Evolutionary conservation across 2,113 vertebrate genomes (phyloP).

Genomic region (Microcebus murinus): DNA sequence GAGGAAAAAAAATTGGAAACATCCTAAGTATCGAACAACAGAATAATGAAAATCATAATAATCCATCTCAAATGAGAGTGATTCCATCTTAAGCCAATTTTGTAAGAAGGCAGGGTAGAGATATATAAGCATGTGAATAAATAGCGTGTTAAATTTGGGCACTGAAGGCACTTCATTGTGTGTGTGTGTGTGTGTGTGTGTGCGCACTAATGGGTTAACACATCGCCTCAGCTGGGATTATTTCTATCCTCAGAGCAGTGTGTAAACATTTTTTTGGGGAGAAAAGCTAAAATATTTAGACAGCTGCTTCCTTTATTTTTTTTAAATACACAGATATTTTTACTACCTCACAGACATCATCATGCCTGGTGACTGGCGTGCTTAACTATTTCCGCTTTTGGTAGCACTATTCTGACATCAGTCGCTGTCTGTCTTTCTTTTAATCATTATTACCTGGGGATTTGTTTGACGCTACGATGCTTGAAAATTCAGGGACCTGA

Average conservation of each 20-base stretch:
- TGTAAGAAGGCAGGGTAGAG: neutral
- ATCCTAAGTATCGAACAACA: neutral
- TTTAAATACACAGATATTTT: slow-evolving; percentile 78
- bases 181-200: neutral
- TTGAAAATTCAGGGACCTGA: neutral
- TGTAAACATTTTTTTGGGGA: slow-evolving; percentile 72
- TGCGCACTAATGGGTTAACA: slow-evolving; percentile 51
- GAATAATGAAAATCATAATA: neutral
- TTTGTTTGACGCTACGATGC: neutral
- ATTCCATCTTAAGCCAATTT: neutral
- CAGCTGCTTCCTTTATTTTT: slow-evolving; percentile 84
- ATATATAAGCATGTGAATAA: neutral
- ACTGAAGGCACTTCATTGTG: neutral
- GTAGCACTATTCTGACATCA: slow-evolving; percentile 16
- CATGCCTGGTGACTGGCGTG: neutral
- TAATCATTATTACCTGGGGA: neutral
- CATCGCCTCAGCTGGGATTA: slow-evolving; percentile 33
- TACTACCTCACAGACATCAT: slow-evolving; percentile 59
- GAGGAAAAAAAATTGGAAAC: neutral
- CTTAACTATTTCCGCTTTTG: slow-evolving; percentile 16
- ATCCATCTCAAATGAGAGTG: neutral
- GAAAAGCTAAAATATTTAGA: slow-evolving; percentile 83
- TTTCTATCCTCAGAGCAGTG: slow-evolving; percentile 63
- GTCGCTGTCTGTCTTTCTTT: neutral
- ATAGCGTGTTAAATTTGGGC: neutral